Evolutionary conservation across 1,140 invertebrate genomes (phyloP).

Genomic region (Bathynomus jamesi): DNA sequence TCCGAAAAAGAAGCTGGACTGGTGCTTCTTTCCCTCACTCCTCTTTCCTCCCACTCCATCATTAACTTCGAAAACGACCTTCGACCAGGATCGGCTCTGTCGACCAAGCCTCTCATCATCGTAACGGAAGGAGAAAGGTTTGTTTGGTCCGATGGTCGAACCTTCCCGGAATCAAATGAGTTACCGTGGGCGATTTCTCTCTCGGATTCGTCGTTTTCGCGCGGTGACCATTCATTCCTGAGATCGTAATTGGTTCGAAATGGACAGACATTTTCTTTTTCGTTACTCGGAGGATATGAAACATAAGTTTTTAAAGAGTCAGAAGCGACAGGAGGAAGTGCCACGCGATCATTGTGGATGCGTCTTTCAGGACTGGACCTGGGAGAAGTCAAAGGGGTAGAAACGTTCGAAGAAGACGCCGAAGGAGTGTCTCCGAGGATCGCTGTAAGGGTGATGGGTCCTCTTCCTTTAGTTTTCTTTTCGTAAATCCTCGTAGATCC

Average conservation of each 20-base stretch:
- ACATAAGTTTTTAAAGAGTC: too few species aligned
- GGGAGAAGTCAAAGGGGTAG: slow-evolving; percentile 26
- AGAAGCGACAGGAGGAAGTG: too few species aligned
- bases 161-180: background rate
- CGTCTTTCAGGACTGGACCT: slow-evolving; percentile 17
- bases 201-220: background rate
- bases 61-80: background rate
- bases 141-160: background rate
- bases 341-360: background rate
- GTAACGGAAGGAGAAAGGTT: background rate
- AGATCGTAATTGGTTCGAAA: background rate
- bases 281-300: background rate
- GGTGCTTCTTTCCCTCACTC: background rate
- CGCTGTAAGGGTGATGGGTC: slow-evolving; percentile 27
- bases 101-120: background rate
- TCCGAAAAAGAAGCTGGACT: background rate
- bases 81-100: background rate
- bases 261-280: background rate
- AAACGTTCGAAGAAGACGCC: slow-evolving; percentile 18
- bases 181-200: background rate
- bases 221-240: too few species aligned
- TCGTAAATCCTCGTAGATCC: slow-evolving; percentile 1
- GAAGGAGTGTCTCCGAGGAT: slow-evolving; percentile 26
- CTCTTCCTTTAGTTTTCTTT: slow-evolving; percentile 3
- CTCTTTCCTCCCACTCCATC: background rate